These are phyloP conservation scores for Morus bassanus DNA, from an alignment of 2,797 vertebrate species.

Conservation along the genomic window DNA sequence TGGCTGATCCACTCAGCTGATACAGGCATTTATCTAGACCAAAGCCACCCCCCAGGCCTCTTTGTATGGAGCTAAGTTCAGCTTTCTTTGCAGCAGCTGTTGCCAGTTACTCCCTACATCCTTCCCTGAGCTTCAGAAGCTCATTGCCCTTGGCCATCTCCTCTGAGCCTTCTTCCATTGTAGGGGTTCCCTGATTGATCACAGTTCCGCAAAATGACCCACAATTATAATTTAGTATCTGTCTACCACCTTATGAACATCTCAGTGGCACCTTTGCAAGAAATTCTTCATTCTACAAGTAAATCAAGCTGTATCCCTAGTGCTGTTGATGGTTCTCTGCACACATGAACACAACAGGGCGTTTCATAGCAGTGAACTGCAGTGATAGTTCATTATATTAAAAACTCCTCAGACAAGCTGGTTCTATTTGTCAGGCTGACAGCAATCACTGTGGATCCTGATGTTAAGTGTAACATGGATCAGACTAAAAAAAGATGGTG, in stretches of 20 bases:
- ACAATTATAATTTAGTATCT: background rate
- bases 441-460: background rate
- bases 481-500: background rate
- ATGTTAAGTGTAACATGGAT: background rate
- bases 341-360: background rate
- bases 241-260: background rate
- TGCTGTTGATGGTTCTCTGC: background rate
- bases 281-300: background rate
- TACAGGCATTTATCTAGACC: background rate
- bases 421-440: background rate
- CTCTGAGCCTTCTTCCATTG: background rate
- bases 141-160: background rate
- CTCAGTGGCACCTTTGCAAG: background rate
- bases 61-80: background rate
- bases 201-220: background rate
- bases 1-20: background rate
- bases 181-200: background rate
- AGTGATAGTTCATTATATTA: background rate
- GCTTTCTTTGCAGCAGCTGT: background rate
- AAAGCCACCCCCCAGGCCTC: background rate
- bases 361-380: background rate
- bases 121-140: background rate
- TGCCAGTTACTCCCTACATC: background rate
- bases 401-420: background rate
- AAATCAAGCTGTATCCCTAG: background rate